phyloP scores from a whole-genome alignment of 2,113 vertebrate genomes.

The Pelobates fuscus region DNA sequence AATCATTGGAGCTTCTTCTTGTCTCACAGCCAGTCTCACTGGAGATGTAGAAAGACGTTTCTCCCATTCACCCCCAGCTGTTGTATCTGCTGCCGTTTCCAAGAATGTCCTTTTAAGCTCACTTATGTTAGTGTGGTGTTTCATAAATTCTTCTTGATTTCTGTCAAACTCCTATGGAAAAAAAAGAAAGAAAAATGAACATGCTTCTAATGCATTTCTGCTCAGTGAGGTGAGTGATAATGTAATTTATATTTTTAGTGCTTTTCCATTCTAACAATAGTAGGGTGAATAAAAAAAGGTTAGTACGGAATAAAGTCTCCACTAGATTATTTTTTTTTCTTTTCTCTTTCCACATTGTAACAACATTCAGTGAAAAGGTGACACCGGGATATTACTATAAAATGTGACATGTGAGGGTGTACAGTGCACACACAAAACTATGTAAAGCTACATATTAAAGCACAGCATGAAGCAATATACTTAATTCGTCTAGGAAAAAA shows the following conservation, averaged over 20 bases:
- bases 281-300: constrained; percentile 29
- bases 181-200: constrained; percentile 43
- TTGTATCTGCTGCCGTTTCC: constrained; percentile 74
- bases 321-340: not conserved
- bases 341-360: not conserved
- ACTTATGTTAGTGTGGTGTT: constrained; percentile 90
- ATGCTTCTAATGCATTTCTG: not conserved
- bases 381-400: constrained; percentile 59
- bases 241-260: constrained; percentile 4
- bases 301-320: constrained; percentile 20
- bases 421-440: constrained; percentile 41
- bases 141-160: constrained; percentile 81
- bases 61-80: constrained; percentile 85
- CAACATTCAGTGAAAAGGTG: constrained; percentile 69
- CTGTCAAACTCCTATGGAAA: constrained; percentile 75
- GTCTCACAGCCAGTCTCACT: constrained; percentile 72
- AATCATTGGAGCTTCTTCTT: constrained; percentile 86
- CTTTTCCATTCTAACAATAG: constrained; percentile 7
- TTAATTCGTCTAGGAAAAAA: constrained; percentile 46
- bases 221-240: constrained; percentile 51
- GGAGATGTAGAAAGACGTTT: constrained; percentile 88
- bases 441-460: constrained; percentile 35
- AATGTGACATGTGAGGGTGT: constrained; percentile 59
- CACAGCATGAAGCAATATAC: constrained; percentile 48
- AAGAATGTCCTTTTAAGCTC: constrained; percentile 94